Evolutionary conservation across 2,888 invertebrate species (phyloP).

Genomic region (Anorthoa munda): DNA sequence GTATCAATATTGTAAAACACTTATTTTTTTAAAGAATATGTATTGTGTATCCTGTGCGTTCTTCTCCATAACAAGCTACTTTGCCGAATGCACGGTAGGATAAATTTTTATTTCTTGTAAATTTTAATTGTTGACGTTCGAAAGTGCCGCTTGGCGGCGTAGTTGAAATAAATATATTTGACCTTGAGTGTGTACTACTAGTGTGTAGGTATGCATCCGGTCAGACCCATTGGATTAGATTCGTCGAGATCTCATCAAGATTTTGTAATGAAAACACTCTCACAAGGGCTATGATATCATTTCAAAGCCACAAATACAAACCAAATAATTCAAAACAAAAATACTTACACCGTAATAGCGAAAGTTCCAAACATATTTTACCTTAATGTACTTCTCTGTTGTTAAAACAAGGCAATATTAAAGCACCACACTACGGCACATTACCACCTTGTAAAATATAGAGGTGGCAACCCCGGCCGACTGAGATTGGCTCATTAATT

Average conservation of each 20-base stretch:
- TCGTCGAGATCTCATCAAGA: neutral
- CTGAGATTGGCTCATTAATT: conserved; percentile 90
- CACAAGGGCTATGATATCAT: neutral
- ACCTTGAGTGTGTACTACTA: too few species aligned
- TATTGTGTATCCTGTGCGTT: too few species aligned
- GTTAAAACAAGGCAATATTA: conserved; percentile 71
- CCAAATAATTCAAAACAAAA: conserved; percentile 39
- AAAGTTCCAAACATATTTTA: conserved; percentile 58
- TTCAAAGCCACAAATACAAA: neutral
- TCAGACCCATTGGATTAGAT: neutral
- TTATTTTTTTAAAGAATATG: too few species aligned
- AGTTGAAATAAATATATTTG: too few species aligned
- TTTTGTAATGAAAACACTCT: neutral
- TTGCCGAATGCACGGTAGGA: too few species aligned
- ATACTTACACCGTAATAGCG: conserved; percentile 35
- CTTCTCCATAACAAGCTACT: too few species aligned
- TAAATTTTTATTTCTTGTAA: too few species aligned
- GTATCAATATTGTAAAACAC: too few species aligned
- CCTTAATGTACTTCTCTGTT: conserved; percentile 57
- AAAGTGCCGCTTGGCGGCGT: too few species aligned
- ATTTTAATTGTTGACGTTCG: too few species aligned
- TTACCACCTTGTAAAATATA: conserved; percentile 90
- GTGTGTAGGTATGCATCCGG: neutral
- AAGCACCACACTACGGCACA: conserved; percentile 77
- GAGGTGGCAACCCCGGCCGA: conserved; percentile 83